Evolutionary conservation across 2,888 invertebrate species (phyloP), one percentile per base, ranked within the genome.

Genomic region (Palloptera scutellata): DNA sequence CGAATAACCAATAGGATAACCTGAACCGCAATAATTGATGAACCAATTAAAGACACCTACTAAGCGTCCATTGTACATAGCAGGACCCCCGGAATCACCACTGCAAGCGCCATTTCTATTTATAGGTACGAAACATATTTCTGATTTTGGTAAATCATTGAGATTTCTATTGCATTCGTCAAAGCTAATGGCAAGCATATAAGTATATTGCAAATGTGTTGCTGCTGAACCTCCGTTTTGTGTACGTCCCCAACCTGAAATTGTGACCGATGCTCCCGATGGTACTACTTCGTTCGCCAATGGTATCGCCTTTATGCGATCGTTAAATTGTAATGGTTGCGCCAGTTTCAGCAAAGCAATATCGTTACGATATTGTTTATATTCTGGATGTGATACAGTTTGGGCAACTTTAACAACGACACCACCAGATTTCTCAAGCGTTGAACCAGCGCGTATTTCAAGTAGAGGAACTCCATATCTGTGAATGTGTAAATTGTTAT

Each of bases 11-110:
- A 84, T 84, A n/a, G 83, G 81, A 1, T 72, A 71, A 4, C 64
- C 62, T 0, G 73, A 72, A 0, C 81, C 84, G 64, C 84, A 84
- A 19, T 71, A 70, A 17, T 74, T 75, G 3, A 77, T 55, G 19
- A 20, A 30, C 43, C 40, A 83, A 54, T 78, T 81, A 61, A 80
- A 76, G n/a, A 83, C 71, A 45, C 83, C 83, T 11, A 79, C 77
- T 17, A 83, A 67, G 10, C 66, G 68, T 0, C 70, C 72, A 1
- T 72, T 70, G 40, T 78, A 79, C 51, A 77, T 72, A 19, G 81
- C 81, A n/a, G 82, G 82, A 5, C 83, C 82, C 55, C 83, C 83
- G 9, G 81, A 81, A 64, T 83, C 82, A 8, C 81, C 83, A 30
- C 76, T 73, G 57, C 83, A 83, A 42, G 76, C 79, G 3, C 83